These are phyloP conservation scores for Halocynthia aurantium DNA, from an alignment of 23 tunicate genomes.

Conservation along the genomic window DNA sequence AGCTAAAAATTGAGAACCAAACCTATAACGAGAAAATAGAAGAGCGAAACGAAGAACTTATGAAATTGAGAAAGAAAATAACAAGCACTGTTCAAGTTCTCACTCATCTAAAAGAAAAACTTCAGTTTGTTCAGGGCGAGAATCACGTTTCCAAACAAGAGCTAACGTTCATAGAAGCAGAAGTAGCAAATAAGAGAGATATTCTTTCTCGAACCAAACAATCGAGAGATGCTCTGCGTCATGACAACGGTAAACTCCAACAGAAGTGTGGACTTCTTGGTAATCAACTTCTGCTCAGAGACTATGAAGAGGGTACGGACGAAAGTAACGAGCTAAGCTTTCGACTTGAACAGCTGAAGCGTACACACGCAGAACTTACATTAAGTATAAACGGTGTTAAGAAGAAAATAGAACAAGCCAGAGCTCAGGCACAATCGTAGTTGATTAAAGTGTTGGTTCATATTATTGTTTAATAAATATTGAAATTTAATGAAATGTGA, in stretches of 20 bases:
- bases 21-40: constrained; percentile 99
- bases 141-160: constrained; percentile 54
- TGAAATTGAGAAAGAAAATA: constrained; percentile 89
- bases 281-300: constrained; percentile 53
- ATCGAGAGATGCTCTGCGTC: constrained; percentile 79
- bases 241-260: constrained; percentile 65
- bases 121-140: constrained; percentile 86
- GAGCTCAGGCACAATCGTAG: constrained; percentile 20
- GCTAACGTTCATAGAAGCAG: constrained; percentile 52
- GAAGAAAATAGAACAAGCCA: constrained; percentile 82
- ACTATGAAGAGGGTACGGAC: constrained; percentile 83
- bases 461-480: no score
- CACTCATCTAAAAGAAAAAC: constrained; percentile 81
- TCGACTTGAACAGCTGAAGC: constrained; percentile 50
- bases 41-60: constrained; percentile 97
- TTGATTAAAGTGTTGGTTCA: no score
- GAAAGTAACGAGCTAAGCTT: constrained; percentile 57
- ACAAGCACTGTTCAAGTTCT: constrained; percentile 93
- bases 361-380: constrained; percentile 81
- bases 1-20: constrained; percentile 99
- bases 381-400: constrained; percentile 69
- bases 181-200: constrained; percentile 77
- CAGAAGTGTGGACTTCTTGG: constrained; percentile 83
- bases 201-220: constrained; percentile 76
- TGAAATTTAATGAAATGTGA: no score